Base-by-base conservation (phyloP, 2,888 invertebrate species). In the Zonitis immaculata region DNA sequence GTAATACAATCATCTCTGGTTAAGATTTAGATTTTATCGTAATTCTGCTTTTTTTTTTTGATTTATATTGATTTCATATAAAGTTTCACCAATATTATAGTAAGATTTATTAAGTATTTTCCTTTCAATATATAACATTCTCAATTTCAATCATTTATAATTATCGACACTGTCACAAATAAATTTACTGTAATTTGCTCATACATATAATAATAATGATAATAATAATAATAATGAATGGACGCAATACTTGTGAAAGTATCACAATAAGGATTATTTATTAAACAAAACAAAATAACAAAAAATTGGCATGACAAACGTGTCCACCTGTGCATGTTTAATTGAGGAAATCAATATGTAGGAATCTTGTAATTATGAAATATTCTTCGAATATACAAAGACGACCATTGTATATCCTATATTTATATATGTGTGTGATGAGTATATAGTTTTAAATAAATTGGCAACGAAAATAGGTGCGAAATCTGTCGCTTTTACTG, bases 141-240 rank as follows among this genome's bases (percentile, higher is more conserved):
- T 27, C 49, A 14, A 16, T 28, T 51, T 51, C 44, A 54, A 39
- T 51, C 54, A 48, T 48, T 16, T 51, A 51, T 54, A 51, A 54
- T 51, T 54, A 54, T 44, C 18, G 44, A 16, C 46, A 46, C 25
- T 54, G 54, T 51, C 54, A 51, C n/a, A 39, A 42, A 27, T 51
- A 48, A 51, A 54, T 54, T 54, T 54, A 54, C 51, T 25, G 48
- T 39, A 39, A 39, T 39, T 39, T 39, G 39, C 11, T 39, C 20
- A 14, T 3, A 16, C 11, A 20, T 1, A 5, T 18, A 39, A 2
- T 26, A 26, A 22, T 22, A 22, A 22, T 22, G 5, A 22, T 22
- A 22, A 22, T 22, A 22, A 22, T 22, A 22, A 14, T 16, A n/a
- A 30, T 12, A 32, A n/a, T 14, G 7, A 14, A 32, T 32, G 32